Conservation (phyloP, 1,140 invertebrate species). For the Drosophila pachea region DNA sequence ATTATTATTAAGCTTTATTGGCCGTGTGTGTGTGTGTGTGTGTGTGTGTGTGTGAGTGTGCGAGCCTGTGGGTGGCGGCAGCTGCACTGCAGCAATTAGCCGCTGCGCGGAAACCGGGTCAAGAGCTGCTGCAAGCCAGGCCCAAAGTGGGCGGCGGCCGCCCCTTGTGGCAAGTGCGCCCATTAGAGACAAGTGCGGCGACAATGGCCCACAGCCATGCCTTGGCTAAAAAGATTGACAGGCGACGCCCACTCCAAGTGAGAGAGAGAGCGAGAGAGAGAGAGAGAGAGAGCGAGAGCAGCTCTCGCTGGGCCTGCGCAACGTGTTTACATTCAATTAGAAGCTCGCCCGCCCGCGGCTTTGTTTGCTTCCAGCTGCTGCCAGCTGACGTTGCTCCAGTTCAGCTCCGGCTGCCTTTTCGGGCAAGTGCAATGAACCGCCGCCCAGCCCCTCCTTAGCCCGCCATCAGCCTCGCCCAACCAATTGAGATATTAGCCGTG, state of each 20-base stretch:
- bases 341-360: conserved; percentile 53
- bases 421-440: conserved; percentile 53
- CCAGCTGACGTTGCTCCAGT: conserved; percentile 35
- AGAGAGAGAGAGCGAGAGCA: background rate
- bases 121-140: conserved; percentile 56
- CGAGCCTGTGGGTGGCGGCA: conserved; percentile 24
- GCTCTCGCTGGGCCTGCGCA: conserved; percentile 17
- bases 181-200: conserved; percentile 62
- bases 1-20: conserved; percentile 60
- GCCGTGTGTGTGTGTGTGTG: conserved; percentile 23
- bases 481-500: conserved; percentile 72
- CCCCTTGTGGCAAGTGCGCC: conserved; percentile 58
- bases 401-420: background rate
- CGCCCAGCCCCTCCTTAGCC: background rate
- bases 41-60: conserved; percentile 2
- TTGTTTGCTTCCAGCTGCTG: conserved; percentile 53
- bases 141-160: conserved; percentile 22
- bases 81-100: background rate
- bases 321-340: conserved; percentile 76
- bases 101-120: conserved; percentile 39
- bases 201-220: conserved; percentile 50
- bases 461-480: background rate
- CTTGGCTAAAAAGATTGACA: conserved; percentile 51
- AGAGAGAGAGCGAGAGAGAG: background rate
- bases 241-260: conserved; percentile 17